Conservation (phyloP, 1,140 invertebrate genomes). For the Copidosoma floridanum region DNA sequence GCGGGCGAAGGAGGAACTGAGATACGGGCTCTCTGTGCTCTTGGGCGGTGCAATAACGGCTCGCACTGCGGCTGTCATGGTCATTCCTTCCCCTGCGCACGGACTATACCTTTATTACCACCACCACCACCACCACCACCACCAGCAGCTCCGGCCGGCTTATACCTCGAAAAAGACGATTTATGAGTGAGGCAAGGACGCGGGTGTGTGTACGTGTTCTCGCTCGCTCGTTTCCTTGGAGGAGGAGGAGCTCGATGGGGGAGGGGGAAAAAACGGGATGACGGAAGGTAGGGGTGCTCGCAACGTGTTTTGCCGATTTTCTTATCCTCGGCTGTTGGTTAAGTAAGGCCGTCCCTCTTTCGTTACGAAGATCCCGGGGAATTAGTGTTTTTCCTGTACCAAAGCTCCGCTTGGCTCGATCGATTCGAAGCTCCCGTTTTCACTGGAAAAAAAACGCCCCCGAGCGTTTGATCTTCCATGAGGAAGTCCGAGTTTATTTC, state of each 20-base stretch:
- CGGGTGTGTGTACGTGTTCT: background rate
- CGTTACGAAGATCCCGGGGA: too few species aligned
- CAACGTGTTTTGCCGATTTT: background rate
- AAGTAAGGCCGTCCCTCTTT: too few species aligned
- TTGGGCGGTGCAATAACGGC: background rate
- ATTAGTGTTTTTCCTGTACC: too few species aligned
- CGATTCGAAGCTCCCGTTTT: too few species aligned
- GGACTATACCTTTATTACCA: background rate
- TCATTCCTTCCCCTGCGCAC: background rate
- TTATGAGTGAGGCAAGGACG: too few species aligned
- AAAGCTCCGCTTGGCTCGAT: too few species aligned
- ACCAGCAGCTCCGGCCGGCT: too few species aligned
- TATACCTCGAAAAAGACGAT: constrained; percentile 8
- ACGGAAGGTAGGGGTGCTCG: background rate
- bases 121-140: too few species aligned
- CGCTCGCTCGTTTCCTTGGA: background rate
- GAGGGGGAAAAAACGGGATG: background rate
- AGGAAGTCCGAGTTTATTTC: too few species aligned
- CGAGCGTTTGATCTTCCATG: too few species aligned
- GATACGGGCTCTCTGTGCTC: background rate
- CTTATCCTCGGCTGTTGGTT: too few species aligned
- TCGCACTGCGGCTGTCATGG: background rate
- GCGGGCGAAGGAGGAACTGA: background rate
- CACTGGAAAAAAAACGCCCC: too few species aligned
- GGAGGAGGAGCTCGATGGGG: background rate